Evolutionary conservation across 2,113 vertebrate genomes (phyloP).

Genomic region (Menura novaehollandiae): DNA sequence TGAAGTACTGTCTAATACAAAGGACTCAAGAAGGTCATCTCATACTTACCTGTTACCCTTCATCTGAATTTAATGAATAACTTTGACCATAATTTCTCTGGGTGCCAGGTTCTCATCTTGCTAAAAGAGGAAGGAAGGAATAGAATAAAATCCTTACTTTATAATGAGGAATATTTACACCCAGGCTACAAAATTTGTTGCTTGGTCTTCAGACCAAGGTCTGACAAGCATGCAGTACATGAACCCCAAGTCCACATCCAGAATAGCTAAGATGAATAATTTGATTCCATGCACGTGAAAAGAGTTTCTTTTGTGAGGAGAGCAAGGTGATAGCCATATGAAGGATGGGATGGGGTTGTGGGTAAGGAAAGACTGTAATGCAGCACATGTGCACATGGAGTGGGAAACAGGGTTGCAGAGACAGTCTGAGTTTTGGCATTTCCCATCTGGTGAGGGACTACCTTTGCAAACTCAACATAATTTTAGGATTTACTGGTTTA

Average conservation of each 20-base stretch:
- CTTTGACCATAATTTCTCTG: neutral
- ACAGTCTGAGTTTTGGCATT: neutral
- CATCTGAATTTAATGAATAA: neutral
- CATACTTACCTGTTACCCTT: neutral
- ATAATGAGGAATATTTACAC: neutral
- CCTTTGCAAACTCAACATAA: neutral
- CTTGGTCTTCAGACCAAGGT: neutral
- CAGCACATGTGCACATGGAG: rapidly evolving
- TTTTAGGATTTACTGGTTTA: neutral
- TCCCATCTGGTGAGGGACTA: neutral
- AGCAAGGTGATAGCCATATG: rapidly evolving
- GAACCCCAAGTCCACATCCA: neutral
- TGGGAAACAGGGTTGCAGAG: neutral
- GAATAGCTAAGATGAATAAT: neutral
- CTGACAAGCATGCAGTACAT: rapidly evolving
- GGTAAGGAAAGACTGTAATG: neutral
- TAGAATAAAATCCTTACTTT: neutral
- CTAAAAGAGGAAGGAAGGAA: neutral
- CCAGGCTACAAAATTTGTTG: neutral
- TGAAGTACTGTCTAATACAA: neutral
- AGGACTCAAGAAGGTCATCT: neutral
- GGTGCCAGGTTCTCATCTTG: neutral
- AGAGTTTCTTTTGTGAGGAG: neutral
- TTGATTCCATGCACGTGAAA: neutral
- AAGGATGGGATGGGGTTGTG: neutral